Conservation (phyloP, 2,888 invertebrate species). For the Esperia sulphurella region DNA sequence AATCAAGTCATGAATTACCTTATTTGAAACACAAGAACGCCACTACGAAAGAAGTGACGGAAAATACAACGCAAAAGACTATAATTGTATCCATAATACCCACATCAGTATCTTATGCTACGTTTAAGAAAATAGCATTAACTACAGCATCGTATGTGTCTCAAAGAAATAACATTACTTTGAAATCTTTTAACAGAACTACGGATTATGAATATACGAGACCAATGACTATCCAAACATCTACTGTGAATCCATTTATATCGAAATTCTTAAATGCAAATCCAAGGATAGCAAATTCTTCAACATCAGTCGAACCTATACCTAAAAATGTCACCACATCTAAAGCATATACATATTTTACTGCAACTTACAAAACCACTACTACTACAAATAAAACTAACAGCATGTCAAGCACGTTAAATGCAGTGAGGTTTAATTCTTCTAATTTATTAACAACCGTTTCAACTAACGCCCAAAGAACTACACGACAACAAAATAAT, state of each 20-base stretch:
- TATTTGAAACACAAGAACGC: constrained; percentile 40
- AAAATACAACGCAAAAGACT: constrained; percentile 63
- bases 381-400: constrained; percentile 51
- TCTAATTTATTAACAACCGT: constrained; percentile 47
- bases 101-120: constrained; percentile 65
- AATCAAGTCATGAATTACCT: constrained; percentile 35
- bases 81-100: constrained; percentile 74
- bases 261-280: constrained; percentile 17
- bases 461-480: constrained; percentile 24
- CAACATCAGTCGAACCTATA: constrained; percentile 15
- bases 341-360: constrained; percentile 20
- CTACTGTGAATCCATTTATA: constrained; percentile 32
- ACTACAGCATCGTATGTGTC: constrained; percentile 49
- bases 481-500: constrained; percentile 13
- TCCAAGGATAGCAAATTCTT: constrained; percentile 18
- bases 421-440: constrained; percentile 40
- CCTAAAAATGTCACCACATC: constrained; percentile 23
- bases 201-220: constrained; percentile 42
- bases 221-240: constrained; percentile 38
- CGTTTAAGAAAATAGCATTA: constrained; percentile 65
- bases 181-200: constrained; percentile 32
- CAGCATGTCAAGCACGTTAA: constrained; percentile 58
- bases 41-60: constrained; percentile 44
- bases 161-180: constrained; percentile 33
- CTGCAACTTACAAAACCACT: constrained; percentile 21